Percentiles rank a stretch among this genome's conserved stretches.
Conservation (phyloP, 1,140 invertebrate genomes). For the Palaemon carinicauda region DNA sequence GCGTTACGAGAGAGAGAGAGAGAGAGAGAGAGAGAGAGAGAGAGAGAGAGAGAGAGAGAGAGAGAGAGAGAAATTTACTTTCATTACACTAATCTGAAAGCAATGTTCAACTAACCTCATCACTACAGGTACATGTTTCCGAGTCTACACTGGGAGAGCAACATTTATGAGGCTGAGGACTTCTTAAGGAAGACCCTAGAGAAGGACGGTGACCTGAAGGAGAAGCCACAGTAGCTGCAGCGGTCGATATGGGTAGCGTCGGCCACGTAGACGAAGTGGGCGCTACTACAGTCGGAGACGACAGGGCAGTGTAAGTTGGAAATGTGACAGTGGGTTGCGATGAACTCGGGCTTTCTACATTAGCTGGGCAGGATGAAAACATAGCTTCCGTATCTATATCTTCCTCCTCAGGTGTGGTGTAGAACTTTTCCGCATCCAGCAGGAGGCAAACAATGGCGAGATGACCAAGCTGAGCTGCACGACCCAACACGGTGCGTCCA, state of each 20-base stretch:
- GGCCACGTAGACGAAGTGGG: not conserved
- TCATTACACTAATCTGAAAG: not conserved
- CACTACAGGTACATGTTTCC: constrained; percentile 55
- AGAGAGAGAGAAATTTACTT: not conserved
- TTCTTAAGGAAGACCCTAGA: constrained; percentile 11
- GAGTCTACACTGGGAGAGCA: constrained; percentile 57
- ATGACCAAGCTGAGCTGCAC: constrained; percentile 67
- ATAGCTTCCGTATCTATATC: constrained; percentile 34
- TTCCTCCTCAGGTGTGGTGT: constrained; percentile 57
- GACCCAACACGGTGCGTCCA: constrained; percentile 66
- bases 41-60: not conserved
- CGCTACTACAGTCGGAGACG: not conserved
- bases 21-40: no score
- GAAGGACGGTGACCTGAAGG: constrained; percentile 30
- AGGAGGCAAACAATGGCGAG: constrained; percentile 64
- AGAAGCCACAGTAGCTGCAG: not conserved
- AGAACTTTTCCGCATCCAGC: constrained; percentile 62
- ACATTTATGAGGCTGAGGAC: constrained; percentile 50
- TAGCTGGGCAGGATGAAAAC: constrained; percentile 24
- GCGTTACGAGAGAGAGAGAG: no score
- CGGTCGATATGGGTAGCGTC: not conserved
- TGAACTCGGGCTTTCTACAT: not conserved
- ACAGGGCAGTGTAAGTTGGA: not conserved
- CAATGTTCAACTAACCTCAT: constrained; percentile 30
- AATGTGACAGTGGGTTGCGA: not conserved